A percentile compares a stretch with the other conserved stretches of the same genome.
Conservation (phyloP, 2,797 vertebrate genomes). For the Choloepus didactylus region DNA sequence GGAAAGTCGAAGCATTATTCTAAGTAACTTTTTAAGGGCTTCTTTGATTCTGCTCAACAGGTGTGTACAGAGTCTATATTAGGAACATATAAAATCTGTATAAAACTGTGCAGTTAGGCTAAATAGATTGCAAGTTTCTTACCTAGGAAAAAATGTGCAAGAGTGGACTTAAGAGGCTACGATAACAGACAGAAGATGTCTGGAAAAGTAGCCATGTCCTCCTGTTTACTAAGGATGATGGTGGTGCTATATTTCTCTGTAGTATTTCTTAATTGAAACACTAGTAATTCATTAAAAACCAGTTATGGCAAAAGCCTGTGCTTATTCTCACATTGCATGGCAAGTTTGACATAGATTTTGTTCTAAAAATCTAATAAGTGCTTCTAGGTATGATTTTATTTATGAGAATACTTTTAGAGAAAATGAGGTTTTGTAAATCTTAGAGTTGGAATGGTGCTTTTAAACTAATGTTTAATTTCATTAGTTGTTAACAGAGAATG, state of each 20-base stretch:
- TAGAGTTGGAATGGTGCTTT: background rate
- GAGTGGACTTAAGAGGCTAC: conserved; percentile 72
- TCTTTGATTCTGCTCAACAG: conserved; percentile 79
- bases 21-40: background rate
- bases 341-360: conserved; percentile 63
- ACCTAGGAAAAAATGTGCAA: conserved; percentile 58
- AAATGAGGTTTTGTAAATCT: conserved; percentile 55
- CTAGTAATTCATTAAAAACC: conserved; percentile 63
- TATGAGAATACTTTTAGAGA: conserved; percentile 16
- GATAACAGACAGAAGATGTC: conserved; percentile 87
- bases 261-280: conserved; percentile 59
- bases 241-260: conserved; percentile 24
- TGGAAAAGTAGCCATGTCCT: conserved; percentile 82
- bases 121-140: conserved; percentile 71
- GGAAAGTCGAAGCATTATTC: background rate
- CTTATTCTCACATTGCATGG: conserved; percentile 14
- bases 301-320: conserved; percentile 42
- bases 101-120: conserved; percentile 1
- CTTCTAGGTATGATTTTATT: conserved; percentile 58
- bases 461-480: conserved; percentile 52
- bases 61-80: conserved; percentile 60
- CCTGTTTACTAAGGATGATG: conserved; percentile 29
- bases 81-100: conserved; percentile 18
- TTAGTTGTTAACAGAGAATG: conserved; percentile 56
- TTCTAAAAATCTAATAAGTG: conserved; percentile 42